Conservation (phyloP, 2,888 invertebrate genomes). For the Cistogaster globosa region DNA sequence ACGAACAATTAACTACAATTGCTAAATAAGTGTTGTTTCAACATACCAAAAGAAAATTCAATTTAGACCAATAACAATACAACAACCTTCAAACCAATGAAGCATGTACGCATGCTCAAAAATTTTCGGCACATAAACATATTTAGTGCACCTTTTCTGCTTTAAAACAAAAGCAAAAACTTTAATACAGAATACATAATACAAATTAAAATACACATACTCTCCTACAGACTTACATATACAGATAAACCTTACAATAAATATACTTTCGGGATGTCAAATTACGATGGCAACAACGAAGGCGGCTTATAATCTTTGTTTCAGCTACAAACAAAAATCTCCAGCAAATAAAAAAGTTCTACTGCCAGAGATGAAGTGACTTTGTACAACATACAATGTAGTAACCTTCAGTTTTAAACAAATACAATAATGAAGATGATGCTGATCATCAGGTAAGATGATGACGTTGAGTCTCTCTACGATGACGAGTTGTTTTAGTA, state of each 20-base stretch:
- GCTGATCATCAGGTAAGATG: constrained; percentile 42
- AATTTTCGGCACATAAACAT: constrained; percentile 63
- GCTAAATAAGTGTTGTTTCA: constrained; percentile 64
- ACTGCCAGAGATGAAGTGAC: constrained; percentile 34
- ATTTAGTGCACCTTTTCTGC: constrained; percentile 56
- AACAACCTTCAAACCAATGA: constrained; percentile 20
- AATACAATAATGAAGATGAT: constrained; percentile 36
- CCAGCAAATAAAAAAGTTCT: background rate
- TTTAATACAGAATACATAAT: constrained; percentile 12
- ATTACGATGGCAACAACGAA: constrained; percentile 55
- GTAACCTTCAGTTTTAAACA: constrained; percentile 1
- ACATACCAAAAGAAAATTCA: constrained; percentile 66
- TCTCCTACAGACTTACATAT: background rate
- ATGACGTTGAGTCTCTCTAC: constrained; percentile 50
- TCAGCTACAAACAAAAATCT: constrained; percentile 9
- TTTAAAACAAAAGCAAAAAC: constrained; percentile 6
- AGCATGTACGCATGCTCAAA: constrained; percentile 66
- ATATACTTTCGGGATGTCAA: constrained; percentile 57
- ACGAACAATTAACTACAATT: constrained; percentile 66
- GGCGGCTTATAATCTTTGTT: constrained; percentile 69
- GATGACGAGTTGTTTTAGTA: constrained; percentile 60
- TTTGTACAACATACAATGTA: constrained; percentile 28
- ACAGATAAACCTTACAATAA: constrained; percentile 18
- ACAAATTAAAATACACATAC: constrained; percentile 1
- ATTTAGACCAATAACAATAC: constrained; percentile 36